Conservation (phyloP, 1,140 invertebrate species). For the Phymorhynchus buccinoides region DNA sequence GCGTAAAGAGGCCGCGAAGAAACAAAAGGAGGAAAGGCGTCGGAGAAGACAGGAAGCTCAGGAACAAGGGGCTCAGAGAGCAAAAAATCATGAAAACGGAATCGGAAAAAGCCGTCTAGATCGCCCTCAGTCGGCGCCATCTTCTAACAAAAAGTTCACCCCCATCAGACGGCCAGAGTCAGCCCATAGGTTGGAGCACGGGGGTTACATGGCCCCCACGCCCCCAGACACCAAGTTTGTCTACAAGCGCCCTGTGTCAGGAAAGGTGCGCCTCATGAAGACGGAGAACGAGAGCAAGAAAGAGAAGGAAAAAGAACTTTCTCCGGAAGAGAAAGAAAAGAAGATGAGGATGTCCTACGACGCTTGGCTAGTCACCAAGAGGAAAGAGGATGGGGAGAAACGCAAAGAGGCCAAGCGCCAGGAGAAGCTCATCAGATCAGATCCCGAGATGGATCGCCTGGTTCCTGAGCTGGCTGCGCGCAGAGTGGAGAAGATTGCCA, state of each 20-base stretch:
- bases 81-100: neutral
- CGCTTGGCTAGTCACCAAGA: constrained; percentile 62
- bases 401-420: constrained; percentile 54
- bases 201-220: constrained; percentile 22
- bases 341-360: constrained; percentile 63
- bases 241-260: constrained; percentile 63
- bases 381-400: constrained; percentile 53
- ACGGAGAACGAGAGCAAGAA: constrained; percentile 43
- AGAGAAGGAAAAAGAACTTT: constrained; percentile 29
- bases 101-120: neutral
- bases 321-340: constrained; percentile 47
- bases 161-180: constrained; percentile 34
- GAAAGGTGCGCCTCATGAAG: constrained; percentile 58
- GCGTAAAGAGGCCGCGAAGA: constrained; percentile 37
- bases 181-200: constrained; percentile 24
- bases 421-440: constrained; percentile 60
- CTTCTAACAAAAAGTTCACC: constrained; percentile 6
- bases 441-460: constrained; percentile 62
- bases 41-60: constrained; percentile 29
- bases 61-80: neutral
- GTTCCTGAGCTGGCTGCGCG: constrained; percentile 59
- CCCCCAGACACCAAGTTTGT: constrained; percentile 63
- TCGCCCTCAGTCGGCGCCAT: neutral
- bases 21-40: constrained; percentile 31
- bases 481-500: constrained; percentile 59